Conservation (phyloP, 2,888 invertebrate species). For the Agonopterix arenella region DNA sequence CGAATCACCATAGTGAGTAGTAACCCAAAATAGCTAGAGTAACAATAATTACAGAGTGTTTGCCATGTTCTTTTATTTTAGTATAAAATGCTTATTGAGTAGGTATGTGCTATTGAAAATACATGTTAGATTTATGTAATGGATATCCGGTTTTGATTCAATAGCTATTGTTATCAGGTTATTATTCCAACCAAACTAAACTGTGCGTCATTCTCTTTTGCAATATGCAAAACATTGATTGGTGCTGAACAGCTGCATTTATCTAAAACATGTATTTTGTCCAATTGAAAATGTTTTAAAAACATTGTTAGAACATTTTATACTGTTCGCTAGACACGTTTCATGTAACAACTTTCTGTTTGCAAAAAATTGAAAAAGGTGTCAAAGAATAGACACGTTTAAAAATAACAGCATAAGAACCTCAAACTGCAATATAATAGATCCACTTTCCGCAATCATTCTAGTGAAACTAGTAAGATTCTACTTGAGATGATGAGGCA, state of each 20-base stretch:
- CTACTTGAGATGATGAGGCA: background rate
- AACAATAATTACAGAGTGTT: too few relatives aligned
- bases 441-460: slow-evolving; percentile 14
- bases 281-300: too few relatives aligned
- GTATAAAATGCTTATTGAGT: too few relatives aligned
- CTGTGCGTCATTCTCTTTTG: background rate
- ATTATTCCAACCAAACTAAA: background rate
- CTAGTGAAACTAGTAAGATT: slow-evolving; percentile 10
- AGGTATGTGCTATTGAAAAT: background rate
- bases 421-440: slow-evolving; percentile 4
- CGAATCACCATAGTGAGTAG: too few relatives aligned
- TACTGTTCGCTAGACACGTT: too few relatives aligned
- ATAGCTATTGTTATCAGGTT: background rate
- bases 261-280: too few relatives aligned
- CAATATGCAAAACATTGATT: background rate
- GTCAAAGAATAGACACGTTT: slow-evolving; percentile 9
- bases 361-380: slow-evolving; percentile 1
- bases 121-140: background rate
- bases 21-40: too few relatives aligned
- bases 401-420: slow-evolving; percentile 4
- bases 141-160: background rate
- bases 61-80: too few relatives aligned
- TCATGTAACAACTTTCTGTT: background rate
- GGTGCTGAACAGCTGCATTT: too few relatives aligned
- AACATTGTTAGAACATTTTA: too few relatives aligned